Base-by-base conservation (phyloP, 2,113 vertebrate genomes). In the Ifrita kowaldi region DNA sequence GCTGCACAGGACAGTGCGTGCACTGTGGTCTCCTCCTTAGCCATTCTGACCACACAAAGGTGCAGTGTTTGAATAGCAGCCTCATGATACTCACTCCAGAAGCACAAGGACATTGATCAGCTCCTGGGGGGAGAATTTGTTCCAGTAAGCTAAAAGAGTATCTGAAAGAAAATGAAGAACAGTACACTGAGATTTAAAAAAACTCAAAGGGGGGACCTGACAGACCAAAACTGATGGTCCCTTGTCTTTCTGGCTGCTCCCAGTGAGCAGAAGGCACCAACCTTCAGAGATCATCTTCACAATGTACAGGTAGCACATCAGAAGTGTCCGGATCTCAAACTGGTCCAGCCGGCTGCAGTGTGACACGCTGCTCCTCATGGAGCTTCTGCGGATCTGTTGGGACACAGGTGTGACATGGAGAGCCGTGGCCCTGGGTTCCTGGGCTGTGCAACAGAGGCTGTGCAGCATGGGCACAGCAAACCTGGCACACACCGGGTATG, bases 241-340 rank as follows among this genome's bases (percentile, higher is more conserved):
- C 44, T 70, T 22, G 3, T 74, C n/a, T 49, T 84, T 75, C 65
- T 68, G 44, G n/a, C 46, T 85, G 79, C 16, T 23, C 11, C 1
- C 4, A 33, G 27, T 3, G 6, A 53, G 37, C 46, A 76, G 65
- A 11, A 77, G 27, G 35, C 80, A 98, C 98, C 96, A 87, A 99
- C 99, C 99, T 97, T 99, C 99, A 42, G 99, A 99, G 95, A 99
- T 97, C 80, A 99, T 99, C 97, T 99, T 99, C 84, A 98, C 77
- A 3, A 99, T 97, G 93, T 99, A 99, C 62, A 99, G 97, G 95
- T 99, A 99, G 90, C 98, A 99, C 97, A 99, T 98, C 14, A 99
- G 98, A 39, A 99, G 99, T 1, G 98, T 99, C 85, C 97, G 98
- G 94, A 99, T 98, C 97, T 99, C 99, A 44, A 99, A 99, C n/a